phyloP scores from a whole-genome alignment of 2,797 vertebrate genomes.

The Setipinna tenuifilis region DNA sequence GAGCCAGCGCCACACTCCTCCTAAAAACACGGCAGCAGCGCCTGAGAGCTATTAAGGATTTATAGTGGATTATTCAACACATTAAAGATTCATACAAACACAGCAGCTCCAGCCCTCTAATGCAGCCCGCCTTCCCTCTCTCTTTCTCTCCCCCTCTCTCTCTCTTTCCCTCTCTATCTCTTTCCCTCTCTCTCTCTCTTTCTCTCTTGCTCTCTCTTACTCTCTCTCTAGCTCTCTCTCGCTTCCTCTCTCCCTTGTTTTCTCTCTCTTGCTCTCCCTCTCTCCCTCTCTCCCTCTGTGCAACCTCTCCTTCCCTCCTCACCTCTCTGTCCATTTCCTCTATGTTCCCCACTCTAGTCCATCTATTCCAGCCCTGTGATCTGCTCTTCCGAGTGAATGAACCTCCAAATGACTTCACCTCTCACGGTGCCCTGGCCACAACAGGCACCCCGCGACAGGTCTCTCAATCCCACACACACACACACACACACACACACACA shows the following conservation, averaged over 20 bases:
- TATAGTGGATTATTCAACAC: slow-evolving; percentile 18
- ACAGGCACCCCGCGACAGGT: slow-evolving; percentile 5
- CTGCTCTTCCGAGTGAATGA: slow-evolving; percentile 14
- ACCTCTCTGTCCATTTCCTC: not conserved
- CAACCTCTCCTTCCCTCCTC: not conserved
- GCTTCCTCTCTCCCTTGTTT: not conserved
- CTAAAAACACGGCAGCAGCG: not conserved
- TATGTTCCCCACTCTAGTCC: not conserved
- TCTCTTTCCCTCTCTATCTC: not conserved
- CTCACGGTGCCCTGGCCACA: not conserved
- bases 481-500: too few species aligned
- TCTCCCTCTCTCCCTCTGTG: too few species aligned
- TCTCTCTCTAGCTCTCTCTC: not conserved
- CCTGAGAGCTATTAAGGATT: slow-evolving; percentile 10
- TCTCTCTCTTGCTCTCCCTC: too few species aligned
- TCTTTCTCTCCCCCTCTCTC: not conserved
- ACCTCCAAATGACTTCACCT: slow-evolving; percentile 31
- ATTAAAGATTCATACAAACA: slow-evolving; percentile 17
- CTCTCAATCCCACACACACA: too few species aligned
- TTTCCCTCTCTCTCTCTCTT: too few species aligned
- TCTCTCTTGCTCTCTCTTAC: not conserved
- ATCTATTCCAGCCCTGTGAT: slow-evolving; percentile 17
- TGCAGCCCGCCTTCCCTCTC: not conserved
- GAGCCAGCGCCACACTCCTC: not conserved
- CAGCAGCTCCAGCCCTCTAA: not conserved